phyloP scores from a whole-genome alignment of 2,113 vertebrate genomes.

The Oncorhynchus tshawytscha region DNA sequence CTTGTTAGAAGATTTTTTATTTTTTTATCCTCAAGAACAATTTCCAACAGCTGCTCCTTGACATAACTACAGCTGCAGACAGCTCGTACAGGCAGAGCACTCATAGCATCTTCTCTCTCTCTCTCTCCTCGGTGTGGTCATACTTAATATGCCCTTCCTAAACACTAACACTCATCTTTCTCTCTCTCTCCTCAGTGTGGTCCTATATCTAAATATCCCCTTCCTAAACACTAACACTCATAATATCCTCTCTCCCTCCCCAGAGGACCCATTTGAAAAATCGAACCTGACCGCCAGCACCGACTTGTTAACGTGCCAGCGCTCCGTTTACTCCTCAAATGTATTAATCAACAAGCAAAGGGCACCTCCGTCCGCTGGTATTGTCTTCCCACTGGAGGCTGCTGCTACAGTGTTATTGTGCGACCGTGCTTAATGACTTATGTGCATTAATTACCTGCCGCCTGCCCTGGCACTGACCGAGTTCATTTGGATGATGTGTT shows the following conservation, averaged over 20 bases:
- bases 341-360: constrained; percentile 53
- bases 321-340: constrained; percentile 50
- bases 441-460: constrained; percentile 59
- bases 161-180: no score
- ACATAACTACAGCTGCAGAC: no score
- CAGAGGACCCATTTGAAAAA: neutral
- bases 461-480: constrained; percentile 27
- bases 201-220: no score
- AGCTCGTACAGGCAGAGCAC: no score
- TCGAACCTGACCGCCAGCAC: neutral
- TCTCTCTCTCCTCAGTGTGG: no score
- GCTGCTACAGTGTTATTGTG: constrained; percentile 7
- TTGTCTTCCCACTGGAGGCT: constrained; percentile 4
- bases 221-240: no score
- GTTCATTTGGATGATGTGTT: constrained; percentile 68
- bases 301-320: constrained; percentile 35
- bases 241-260: neutral
- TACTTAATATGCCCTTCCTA: no score
- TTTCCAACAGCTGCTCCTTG: no score
- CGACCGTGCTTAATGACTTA: constrained; percentile 50
- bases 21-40: no score
- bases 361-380: constrained; percentile 31
- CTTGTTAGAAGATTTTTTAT: no score
- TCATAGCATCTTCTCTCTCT: no score
- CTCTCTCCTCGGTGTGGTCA: no score